These are phyloP conservation scores for Himalopsyche phryganea DNA, from an alignment of 1,140 invertebrate genomes.

Conservation along the genomic window DNA sequence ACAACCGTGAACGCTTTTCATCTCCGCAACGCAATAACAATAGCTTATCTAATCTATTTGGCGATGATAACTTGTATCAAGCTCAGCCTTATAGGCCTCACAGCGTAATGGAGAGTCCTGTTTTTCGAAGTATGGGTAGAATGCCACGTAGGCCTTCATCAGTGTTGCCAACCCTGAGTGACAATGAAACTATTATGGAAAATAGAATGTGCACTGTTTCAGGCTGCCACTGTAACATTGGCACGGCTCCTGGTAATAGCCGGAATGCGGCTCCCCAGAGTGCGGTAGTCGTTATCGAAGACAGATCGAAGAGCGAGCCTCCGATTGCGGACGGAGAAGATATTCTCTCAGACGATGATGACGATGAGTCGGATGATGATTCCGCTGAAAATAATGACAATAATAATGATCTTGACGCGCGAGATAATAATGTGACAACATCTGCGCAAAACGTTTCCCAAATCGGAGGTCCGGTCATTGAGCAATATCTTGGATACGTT, in stretches of 20 bases:
- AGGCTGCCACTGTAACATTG: slow-evolving; percentile 14
- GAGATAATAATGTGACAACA: slow-evolving; percentile 37
- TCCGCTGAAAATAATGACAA: slow-evolving; percentile 6
- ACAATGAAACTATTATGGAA: slow-evolving; percentile 4
- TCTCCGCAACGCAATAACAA: slow-evolving; percentile 11
- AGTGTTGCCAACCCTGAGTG: slow-evolving; percentile 23
- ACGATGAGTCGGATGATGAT: background rate
- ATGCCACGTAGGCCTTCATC: slow-evolving; percentile 26
- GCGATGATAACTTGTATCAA: slow-evolving; percentile 26
- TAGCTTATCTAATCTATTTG: slow-evolving; percentile 25
- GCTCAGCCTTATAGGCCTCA: slow-evolving; percentile 27
- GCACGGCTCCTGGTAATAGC: no score
- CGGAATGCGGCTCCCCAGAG: background rate
- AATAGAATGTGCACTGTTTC: slow-evolving; percentile 6
- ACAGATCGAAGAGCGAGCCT: slow-evolving; percentile 20
- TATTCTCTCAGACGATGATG: slow-evolving; percentile 5
- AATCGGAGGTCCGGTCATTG: slow-evolving; percentile 50
- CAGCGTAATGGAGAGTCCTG: slow-evolving; percentile 24
- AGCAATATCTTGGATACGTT: slow-evolving; percentile 67
- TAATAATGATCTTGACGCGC: slow-evolving; percentile 38
- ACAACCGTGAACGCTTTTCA: slow-evolving; percentile 6
- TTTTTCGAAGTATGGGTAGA: slow-evolving; percentile 1
- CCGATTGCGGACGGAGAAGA: slow-evolving; percentile 11
- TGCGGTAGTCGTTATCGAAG: slow-evolving; percentile 2
- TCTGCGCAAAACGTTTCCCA: slow-evolving; percentile 40